Base-by-base conservation (phyloP, 2,797 vertebrate genomes). In the Hippoglossus hippoglossus region DNA sequence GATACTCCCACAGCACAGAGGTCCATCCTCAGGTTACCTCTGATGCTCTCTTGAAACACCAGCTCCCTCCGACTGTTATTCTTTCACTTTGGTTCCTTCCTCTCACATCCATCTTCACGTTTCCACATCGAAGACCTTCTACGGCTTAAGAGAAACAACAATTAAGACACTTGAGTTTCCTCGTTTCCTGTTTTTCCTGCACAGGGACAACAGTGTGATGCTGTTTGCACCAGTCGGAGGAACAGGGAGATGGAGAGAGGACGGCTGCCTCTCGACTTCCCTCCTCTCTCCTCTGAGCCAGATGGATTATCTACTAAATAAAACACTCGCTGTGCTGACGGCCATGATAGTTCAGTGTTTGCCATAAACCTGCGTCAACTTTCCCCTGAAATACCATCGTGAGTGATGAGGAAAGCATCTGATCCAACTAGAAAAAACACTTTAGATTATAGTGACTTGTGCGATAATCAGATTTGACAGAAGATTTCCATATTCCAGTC, bases 1-100 rank as follows among this genome's bases (percentile, higher is more conserved):
- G 90, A 94, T 94, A 95, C 94, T 94, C 94, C 94, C 94, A 65
- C 22, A 82, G 93, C 87, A 77, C 84, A 74, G 68, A 79, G 79
- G 59, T 73, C 83, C 77, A 54, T 92, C 91, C 92, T 95, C 92
- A 90, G 91, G 89, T 94, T 94, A 87, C 93, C 83, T 75, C 84
- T 81, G 83, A 80, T 82, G 73, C 75, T 69, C 81, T 87, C 81
- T 60, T 73, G 31, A 89, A 94, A 92, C 91, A 81, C 49, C 83
- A 78, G 53, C 78, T 78, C 75, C 60, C 61, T 68, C 4, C 59
- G 50, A 47, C 63, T 21, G 46, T 67, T 70, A 69, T 44, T 50
- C 47, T 70, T 26, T 79, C 49, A 16, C 22, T 70, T 56, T 51
- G 21, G 41, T 65, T 61, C 51, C 39, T 18, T 44, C 6, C 15